Conservation (phyloP, 1,140 invertebrate species). For the Anoplolepis gracilipes region DNA sequence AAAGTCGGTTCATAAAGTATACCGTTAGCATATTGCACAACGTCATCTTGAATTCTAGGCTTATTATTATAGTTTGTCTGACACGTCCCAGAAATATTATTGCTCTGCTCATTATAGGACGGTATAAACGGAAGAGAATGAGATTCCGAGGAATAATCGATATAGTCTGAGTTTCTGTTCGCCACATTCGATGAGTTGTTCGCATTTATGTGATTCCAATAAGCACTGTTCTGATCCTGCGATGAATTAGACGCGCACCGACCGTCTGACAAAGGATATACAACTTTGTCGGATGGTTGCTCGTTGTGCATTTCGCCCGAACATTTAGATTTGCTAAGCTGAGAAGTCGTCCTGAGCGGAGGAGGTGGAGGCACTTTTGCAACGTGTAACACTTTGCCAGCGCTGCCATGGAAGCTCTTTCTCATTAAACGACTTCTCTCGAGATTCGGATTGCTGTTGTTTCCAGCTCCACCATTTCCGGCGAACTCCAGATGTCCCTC, state of each 20-base stretch:
- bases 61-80: constrained; percentile 78
- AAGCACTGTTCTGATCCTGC: constrained; percentile 79
- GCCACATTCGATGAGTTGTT: constrained; percentile 55
- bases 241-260: constrained; percentile 74
- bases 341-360: constrained; percentile 94
- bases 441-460: constrained; percentile 91
- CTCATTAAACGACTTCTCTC: constrained; percentile 95
- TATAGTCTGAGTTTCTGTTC: constrained; percentile 80
- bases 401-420: constrained; percentile 95
- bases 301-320: constrained; percentile 87
- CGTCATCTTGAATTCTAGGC: constrained; percentile 85
- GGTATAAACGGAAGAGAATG: constrained; percentile 89
- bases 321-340: constrained; percentile 90
- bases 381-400: constrained; percentile 91
- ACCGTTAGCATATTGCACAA: constrained; percentile 86
- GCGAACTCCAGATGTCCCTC: constrained; percentile 94
- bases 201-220: constrained; percentile 80
- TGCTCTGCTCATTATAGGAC: constrained; percentile 82
- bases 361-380: constrained; percentile 95
- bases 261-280: constrained; percentile 84
- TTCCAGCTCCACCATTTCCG: constrained; percentile 83
- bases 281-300: constrained; percentile 85
- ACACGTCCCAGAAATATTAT: constrained; percentile 45
- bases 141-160: constrained; percentile 86
- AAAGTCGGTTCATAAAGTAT: constrained; percentile 84